phyloP scores from a whole-genome alignment of 2,888 invertebrate genomes.

The Drosophila planitibia region DNA sequence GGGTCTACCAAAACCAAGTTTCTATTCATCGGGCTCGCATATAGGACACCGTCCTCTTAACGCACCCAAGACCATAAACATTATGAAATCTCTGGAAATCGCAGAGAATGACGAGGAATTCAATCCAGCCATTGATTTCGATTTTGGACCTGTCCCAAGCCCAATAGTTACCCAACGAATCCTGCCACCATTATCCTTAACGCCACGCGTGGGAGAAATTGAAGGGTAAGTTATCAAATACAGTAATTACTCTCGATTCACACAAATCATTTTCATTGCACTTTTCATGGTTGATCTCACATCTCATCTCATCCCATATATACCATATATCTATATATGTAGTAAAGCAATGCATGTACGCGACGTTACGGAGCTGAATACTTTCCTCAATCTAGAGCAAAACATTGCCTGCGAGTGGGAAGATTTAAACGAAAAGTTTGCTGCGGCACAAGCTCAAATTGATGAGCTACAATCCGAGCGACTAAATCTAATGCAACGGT shows the following conservation, averaged over 20 bases:
- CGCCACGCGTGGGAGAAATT: constrained; percentile 56
- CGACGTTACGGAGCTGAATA: constrained; percentile 87
- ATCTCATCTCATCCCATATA: constrained; percentile 5
- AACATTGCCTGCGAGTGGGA: constrained; percentile 83
- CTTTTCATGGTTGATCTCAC: constrained; percentile 5
- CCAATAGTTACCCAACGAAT: constrained; percentile 13
- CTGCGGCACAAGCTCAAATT: constrained; percentile 54
- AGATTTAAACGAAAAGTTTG: constrained; percentile 60
- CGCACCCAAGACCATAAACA: constrained; percentile 58
- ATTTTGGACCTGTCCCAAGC: constrained; percentile 24
- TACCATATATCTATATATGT: constrained; percentile 51
- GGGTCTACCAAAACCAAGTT: constrained; percentile 67
- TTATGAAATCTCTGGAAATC: constrained; percentile 47
- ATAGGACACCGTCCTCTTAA: constrained; percentile 13
- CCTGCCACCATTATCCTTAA: constrained; percentile 43
- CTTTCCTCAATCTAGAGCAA: constrained; percentile 88
- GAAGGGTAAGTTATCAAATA: constrained; percentile 29
- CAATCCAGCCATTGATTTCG: constrained; percentile 12
- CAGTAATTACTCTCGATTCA: not conserved
- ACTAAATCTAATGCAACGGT: constrained; percentile 36
- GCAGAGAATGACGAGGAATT: constrained; percentile 26
- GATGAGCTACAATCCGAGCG: constrained; percentile 60
- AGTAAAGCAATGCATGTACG: constrained; percentile 86
- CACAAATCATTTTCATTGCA: constrained; percentile 9
- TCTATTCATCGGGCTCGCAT: constrained; percentile 34